Evolutionary conservation across 2,113 vertebrate species (phyloP).

Genomic region (Platycercus adscitus): DNA sequence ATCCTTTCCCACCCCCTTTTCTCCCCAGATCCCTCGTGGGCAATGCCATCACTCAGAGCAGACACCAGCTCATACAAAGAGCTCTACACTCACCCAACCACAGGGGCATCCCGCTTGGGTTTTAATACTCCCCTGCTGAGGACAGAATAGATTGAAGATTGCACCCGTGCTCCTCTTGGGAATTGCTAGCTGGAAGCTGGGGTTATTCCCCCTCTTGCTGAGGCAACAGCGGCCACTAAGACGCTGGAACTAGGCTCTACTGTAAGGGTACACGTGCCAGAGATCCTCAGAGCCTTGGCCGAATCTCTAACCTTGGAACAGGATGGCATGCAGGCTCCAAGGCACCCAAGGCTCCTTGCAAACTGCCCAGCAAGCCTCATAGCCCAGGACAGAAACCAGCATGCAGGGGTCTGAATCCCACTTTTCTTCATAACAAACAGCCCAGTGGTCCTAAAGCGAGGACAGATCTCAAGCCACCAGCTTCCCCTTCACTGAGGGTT

Average conservation of each 20-base stretch:
- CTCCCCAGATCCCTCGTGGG: neutral
- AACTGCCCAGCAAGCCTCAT: neutral
- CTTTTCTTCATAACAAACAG: neutral
- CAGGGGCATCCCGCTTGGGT: constrained; percentile 40
- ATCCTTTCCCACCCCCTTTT: neutral
- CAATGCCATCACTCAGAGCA: neutral
- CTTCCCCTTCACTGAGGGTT: neutral
- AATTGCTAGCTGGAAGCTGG: constrained; percentile 38
- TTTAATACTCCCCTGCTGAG: constrained; percentile 67
- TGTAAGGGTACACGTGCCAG: constrained; percentile 30
- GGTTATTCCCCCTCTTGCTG: constrained; percentile 23
- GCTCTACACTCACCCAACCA: constrained; percentile 68
- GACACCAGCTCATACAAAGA: neutral
- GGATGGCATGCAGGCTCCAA: constrained; percentile 38
- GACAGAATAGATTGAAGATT: constrained; percentile 54
- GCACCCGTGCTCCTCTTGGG: constrained; percentile 52
- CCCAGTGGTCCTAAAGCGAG: neutral
- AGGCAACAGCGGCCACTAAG: constrained; percentile 31
- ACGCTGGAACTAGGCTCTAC: constrained; percentile 39
- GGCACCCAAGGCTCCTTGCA: constrained; percentile 12
- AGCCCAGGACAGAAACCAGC: neutral
- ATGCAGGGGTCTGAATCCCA: neutral
- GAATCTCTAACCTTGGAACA: neutral
- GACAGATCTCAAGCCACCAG: neutral
- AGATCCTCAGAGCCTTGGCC: constrained; percentile 28